phyloP scores from a whole-genome alignment of 1,140 invertebrate species.

The Bradynema listronoti region DNA sequence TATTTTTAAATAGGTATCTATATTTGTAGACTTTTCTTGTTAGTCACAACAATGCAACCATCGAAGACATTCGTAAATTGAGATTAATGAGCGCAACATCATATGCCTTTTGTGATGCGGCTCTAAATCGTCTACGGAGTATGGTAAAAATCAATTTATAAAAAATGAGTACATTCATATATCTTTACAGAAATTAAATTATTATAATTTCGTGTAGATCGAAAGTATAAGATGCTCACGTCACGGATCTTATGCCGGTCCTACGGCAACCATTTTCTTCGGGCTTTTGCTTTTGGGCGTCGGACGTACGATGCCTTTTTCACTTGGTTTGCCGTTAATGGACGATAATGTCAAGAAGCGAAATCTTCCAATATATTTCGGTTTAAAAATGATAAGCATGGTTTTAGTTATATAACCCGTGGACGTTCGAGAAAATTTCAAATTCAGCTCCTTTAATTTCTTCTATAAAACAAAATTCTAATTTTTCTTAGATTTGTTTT shows the following conservation, averaged over 20 bases:
- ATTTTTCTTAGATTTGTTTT: no score
- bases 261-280: conserved; percentile 51
- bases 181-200: no score
- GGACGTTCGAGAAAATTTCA: conserved; percentile 2
- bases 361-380: conserved; percentile 53
- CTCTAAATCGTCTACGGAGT: conserved; percentile 20
- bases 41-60: conserved; percentile 25
- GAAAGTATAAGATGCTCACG: conserved; percentile 36
- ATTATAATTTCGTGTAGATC: conserved; percentile 20
- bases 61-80: conserved; percentile 13
- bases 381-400: conserved; percentile 20
- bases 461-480: no score
- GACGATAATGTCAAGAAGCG: conserved; percentile 54
- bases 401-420: neutral
- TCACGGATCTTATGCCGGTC: conserved; percentile 40
- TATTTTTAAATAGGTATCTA: neutral
- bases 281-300: conserved; percentile 49
- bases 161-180: neutral
- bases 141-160: conserved; percentile 45
- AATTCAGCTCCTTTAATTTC: no score
- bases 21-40: conserved; percentile 21
- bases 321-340: conserved; percentile 51
- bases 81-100: conserved; percentile 30
- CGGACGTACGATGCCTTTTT: conserved; percentile 55
- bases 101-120: conserved; percentile 51